A percentile compares a stretch with the other conserved stretches of the same genome.
Conservation (phyloP, 2,113 vertebrate genomes). For the Petaurus breviceps region DNA sequence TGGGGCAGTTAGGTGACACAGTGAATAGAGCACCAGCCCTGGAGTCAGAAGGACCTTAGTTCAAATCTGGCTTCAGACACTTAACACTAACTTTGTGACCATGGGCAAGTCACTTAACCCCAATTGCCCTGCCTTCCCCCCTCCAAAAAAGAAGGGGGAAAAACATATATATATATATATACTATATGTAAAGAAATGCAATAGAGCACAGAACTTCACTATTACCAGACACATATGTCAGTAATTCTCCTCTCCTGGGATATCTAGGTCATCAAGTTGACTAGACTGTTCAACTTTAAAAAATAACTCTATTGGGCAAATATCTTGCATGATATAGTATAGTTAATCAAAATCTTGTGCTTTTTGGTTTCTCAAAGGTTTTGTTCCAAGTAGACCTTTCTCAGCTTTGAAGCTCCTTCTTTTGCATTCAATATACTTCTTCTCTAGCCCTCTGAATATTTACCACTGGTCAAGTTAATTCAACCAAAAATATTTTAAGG, state of each 20-base stretch:
- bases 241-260: neutral
- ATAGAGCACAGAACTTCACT: neutral
- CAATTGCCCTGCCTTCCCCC: too few relatives aligned
- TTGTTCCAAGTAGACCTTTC: neutral
- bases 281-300: too few relatives aligned
- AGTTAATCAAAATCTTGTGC: neutral
- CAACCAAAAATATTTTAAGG: neutral
- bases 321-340: neutral
- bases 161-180: too few relatives aligned
- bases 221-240: neutral
- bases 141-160: too few relatives aligned
- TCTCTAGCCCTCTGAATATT: neutral
- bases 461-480: neutral
- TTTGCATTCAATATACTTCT: neutral
- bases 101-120: too few relatives aligned
- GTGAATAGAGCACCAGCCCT: too few relatives aligned
- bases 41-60: too few relatives aligned
- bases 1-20: too few relatives aligned
- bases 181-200: too few relatives aligned
- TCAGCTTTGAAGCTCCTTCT: neutral
- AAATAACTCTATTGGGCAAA: neutral
- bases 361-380: neutral
- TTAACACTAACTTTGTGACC: too few relatives aligned
- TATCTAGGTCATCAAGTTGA: neutral
- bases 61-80: too few relatives aligned